phyloP scores from a whole-genome alignment of 2,113 vertebrate genomes.

The Xiphorhynchus elegans region DNA sequence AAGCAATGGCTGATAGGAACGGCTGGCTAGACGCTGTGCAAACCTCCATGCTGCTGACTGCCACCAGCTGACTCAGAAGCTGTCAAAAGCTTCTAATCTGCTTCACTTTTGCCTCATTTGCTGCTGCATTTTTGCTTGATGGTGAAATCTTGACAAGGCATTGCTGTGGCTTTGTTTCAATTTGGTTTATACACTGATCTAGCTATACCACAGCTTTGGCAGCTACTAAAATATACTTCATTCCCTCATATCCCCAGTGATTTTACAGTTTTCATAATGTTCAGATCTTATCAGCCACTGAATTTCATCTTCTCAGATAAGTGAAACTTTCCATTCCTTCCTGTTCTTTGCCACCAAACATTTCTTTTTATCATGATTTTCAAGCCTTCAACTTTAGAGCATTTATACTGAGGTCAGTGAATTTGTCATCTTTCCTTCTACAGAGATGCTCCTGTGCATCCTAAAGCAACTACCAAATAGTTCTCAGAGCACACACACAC shows the following conservation, averaged over 20 bases:
- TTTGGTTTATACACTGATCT: constrained; percentile 14
- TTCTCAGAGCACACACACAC: not conserved
- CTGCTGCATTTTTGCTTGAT: not conserved
- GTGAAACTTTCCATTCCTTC: constrained; percentile 21
- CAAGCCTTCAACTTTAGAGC: not conserved
- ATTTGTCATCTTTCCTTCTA: constrained; percentile 42
- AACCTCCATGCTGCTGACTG: not conserved
- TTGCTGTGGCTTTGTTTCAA: constrained; percentile 40
- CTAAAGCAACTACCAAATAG: not conserved
- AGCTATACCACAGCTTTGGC: constrained; percentile 1
- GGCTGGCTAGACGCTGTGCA: not conserved
- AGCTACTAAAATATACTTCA: not conserved
- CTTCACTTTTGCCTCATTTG: constrained; percentile 26
- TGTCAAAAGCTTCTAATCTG: constrained; percentile 28
- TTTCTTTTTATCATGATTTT: not conserved
- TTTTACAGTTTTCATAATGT: not conserved
- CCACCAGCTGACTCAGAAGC: constrained; percentile 32
- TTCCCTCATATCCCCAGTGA: not conserved
- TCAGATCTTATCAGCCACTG: not conserved
- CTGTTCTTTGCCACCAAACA: not conserved
- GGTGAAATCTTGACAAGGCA: constrained; percentile 25
- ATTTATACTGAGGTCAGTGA: constrained; percentile 22
- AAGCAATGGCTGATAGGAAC: not conserved
- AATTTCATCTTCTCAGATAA: constrained; percentile 29
- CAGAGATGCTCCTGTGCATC: not conserved